Base-by-base conservation (phyloP, 2,888 invertebrate species). In the Subacronicta megacephala region DNA sequence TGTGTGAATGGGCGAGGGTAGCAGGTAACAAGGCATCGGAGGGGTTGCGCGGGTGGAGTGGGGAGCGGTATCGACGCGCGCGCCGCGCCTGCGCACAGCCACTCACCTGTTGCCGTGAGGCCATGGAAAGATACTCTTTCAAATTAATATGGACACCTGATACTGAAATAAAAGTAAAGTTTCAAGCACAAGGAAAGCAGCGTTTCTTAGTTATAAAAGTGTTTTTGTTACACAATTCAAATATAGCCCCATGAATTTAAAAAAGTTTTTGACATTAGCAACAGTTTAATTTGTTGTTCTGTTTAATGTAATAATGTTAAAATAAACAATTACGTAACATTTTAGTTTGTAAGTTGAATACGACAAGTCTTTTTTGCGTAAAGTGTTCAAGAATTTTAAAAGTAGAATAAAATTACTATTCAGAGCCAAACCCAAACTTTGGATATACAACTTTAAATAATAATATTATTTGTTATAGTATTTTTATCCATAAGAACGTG, bases 111-210 rank as follows among this genome's bases (percentile, higher is more conserved):
- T 94, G 93, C 93, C 88, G 89, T 84, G 81, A 92, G 88, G 85
- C 89, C 90, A 83, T 91, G 93, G 92, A 93, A 93, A 92, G 84
- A 88, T 92, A 92, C 92, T 89, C 89, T 89, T 91, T 90, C 84
- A 90, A 90, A 92, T 92, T 90, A 90, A 89, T 86, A 84, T 84
- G 80, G 89, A 90, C 90, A 92, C 88, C 89, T 92, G 92, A 91
- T 89, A 91, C 88, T 80, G 81, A 88, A 89, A 90, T 90, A 88
- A 90, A 87, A 87, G 85, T 82, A 82, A 86, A 87, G 84, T 86
- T 84, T 76, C 67, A 63, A 78, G 65, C 71, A 66, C 44, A 63
- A 72, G 65, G 63, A 76, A 69, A 71, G 62, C 56, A 63, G 43
- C 55, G 58, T 63, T 64, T 68, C 74, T 72, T 63, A 66, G 66